Evolutionary conservation across 2,797 vertebrate species (phyloP).

Genomic region (Tauraco hartlaubi): DNA sequence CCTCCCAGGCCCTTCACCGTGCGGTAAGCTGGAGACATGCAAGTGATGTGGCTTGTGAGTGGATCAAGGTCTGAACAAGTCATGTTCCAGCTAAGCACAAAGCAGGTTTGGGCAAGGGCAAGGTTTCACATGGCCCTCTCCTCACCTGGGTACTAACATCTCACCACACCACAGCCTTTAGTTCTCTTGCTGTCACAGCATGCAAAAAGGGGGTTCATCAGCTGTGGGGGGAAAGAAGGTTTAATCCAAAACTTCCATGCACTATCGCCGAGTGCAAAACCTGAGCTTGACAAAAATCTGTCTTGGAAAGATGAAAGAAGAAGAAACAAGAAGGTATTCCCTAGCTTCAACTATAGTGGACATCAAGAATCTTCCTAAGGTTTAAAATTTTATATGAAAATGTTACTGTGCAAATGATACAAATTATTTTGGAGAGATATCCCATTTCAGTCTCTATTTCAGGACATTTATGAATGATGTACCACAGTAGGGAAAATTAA

Average conservation of each 20-base stretch:
- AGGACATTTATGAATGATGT: background rate
- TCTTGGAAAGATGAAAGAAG: background rate
- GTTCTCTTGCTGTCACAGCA: background rate
- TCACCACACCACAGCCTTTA: background rate
- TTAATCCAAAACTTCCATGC: background rate
- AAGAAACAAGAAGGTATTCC: background rate
- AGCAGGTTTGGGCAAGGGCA: background rate
- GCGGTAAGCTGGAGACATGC: background rate
- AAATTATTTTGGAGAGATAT: background rate
- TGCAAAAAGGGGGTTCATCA: background rate
- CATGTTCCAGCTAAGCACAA: background rate
- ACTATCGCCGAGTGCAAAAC: background rate
- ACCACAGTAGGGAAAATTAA: background rate
- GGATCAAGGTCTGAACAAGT: background rate
- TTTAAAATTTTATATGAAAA: background rate
- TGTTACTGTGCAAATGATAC: background rate
- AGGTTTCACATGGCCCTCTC: background rate
- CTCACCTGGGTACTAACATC: background rate
- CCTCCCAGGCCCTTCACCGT: fast-evolving
- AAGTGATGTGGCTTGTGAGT: fast-evolving
- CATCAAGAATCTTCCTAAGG: background rate
- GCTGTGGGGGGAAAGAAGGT: background rate
- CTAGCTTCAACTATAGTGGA: background rate
- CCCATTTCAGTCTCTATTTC: background rate
- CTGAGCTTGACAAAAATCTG: background rate